Base-by-base conservation (phyloP, 2,888 invertebrate species). In the Omphaloscelis lunosa region DNA sequence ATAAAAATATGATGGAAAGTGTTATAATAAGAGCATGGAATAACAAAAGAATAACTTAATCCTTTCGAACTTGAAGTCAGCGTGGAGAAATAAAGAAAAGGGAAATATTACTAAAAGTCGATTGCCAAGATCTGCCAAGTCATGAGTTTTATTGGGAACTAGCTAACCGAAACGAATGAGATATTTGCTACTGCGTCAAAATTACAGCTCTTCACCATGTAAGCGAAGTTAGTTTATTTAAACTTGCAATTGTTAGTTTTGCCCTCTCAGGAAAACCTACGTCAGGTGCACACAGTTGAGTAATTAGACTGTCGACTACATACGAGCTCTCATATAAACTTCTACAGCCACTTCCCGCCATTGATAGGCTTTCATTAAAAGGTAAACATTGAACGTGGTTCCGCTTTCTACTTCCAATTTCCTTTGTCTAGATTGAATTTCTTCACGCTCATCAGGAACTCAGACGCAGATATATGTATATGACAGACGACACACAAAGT, bases 221-320 rank as follows among this genome's bases (percentile, higher is more conserved):
- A 27, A 0, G n/a, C 34, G 3, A 65, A 41, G 17, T 27, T 59
- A 34, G 58, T 67, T 67, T 34, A 62, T 66, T 56, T 39, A 61
- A 70, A 67, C 51, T 63, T 45, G n/a, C 39, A 56, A 65, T 56
- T 78, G 41, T 66, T 81, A 79, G 59, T 58, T 68, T 70, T 75
- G 23, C 45, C 56, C 80, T 23, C 53, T 59, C 58, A 71, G 53
- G 45, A 53, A 41, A 75, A 67, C 69, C 58, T 41, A 15, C 27
- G 7, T 45, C 29, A 77, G 27, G 27, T 66, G 67, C 51, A 8
- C 51, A 72, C 65, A 48, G 48, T 73, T 74, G 68, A 81, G 75
- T 87, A 80, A 84, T 84, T 86, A 88, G 56, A 71, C 61, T 79
- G 82, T 71, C 84, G 80, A 65, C 68, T 67, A 59, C 75, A 73